Conservation (phyloP, 1,140 invertebrate genomes). For the Copidosoma floridanum region DNA sequence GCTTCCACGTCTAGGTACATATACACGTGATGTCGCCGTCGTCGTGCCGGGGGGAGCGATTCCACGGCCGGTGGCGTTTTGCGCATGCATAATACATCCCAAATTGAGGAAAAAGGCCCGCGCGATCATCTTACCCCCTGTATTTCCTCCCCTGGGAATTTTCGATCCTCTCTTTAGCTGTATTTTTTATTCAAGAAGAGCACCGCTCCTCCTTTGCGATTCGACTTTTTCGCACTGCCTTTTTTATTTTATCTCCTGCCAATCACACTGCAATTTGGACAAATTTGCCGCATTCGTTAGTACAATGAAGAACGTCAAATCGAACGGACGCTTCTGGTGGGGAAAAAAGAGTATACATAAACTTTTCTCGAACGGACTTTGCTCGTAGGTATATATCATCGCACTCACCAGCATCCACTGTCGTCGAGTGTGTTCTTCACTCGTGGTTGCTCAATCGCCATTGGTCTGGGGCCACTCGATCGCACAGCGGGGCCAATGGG, state of each 20-base stretch:
- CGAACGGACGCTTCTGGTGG: too few species aligned
- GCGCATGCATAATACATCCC: conserved; percentile 48
- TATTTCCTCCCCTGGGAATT: conserved; percentile 12
- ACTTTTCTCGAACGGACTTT: too few species aligned
- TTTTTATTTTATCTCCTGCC: neutral
- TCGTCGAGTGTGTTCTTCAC: too few species aligned
- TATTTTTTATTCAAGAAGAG: neutral
- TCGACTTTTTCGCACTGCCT: too few species aligned
- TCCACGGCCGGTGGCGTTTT: conserved; percentile 40
- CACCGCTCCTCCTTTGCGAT: too few species aligned
- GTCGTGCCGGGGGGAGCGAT: conserved; percentile 47
- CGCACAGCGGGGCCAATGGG: conserved; percentile 2
- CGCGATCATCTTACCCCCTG: conserved; percentile 35
- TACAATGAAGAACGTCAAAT: too few species aligned
- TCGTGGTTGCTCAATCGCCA: too few species aligned
- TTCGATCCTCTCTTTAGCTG: neutral
- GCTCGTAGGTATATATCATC: too few species aligned
- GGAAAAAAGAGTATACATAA: too few species aligned
- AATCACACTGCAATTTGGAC: neutral
- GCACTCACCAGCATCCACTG: too few species aligned
- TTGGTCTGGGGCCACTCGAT: neutral
- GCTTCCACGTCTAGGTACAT: too few species aligned
- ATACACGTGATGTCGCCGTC: conserved; percentile 47
- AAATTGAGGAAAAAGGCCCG: conserved; percentile 36
- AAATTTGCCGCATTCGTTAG: too few species aligned